Base-by-base conservation (phyloP, 2,888 invertebrate genomes). In the Andrena minutula region DNA sequence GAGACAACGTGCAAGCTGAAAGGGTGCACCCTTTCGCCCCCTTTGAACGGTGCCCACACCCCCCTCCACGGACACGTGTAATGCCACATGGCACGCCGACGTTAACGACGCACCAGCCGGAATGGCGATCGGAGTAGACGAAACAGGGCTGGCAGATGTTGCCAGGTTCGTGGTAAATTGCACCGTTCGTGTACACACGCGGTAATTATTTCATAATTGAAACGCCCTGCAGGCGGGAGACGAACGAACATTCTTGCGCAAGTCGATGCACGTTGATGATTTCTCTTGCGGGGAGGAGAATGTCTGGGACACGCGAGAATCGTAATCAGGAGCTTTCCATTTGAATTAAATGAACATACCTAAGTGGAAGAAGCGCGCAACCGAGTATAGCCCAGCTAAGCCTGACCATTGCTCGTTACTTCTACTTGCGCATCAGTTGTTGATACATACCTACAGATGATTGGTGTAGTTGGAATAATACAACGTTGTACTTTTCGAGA, bases 151-250 rank as follows among this genome's bases (percentile, higher is more conserved):
- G 88, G 90, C 92, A 93, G 91, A 92, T 93, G 93, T 90, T 89
- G 87, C 89, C 85, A 78, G 76, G 84, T 70, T 75, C 64, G 65
- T 41, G 89, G 90, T 90, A 91, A 71, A 92, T 91, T 91, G 89
- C 90, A 88, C 84, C 82, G 79, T 82, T 76, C 85, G 81, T 77
- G 85, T 87, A 89, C 73, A 70, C 74, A 73, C 72, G 75, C 71
- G 79, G 90, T 91, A 92, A 93, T 93, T 91, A 92, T 90, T 89
- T 90, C 89, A 86, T 92, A 91, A 92, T 91, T 92, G 89, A 92
- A 92, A 90, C 81, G 32, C 74, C 47, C 47, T 20, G 83, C 70
- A 64, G 23, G 26, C 53, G 65, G 47, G 53, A 61, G 70, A 28
- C 41, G 28, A 61, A 65, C 30, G 65, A 35, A 28, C 56, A 58